Base-by-base conservation (phyloP, 30 jellyfish, hydroid and myxozoan species). In the Aurelia coerulea region DNA sequence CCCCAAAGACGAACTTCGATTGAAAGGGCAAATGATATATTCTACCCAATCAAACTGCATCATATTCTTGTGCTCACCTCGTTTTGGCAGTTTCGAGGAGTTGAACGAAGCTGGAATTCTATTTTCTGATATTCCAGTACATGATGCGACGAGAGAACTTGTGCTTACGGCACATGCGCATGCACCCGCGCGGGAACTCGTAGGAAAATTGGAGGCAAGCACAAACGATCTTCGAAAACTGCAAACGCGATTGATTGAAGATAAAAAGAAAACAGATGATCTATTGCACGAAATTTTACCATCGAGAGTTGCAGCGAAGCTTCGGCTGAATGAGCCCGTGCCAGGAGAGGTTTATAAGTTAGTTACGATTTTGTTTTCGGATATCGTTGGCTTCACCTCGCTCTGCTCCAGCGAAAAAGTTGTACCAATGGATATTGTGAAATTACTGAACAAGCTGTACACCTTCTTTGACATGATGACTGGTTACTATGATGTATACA, bases 341-440 rank as follows among this genome's bases (percentile, higher is more conserved):
- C 93, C 92, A 10, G 95, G 96, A 11, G 97, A 91, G 66, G 73
- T 68, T 31, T 79, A 91, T 88, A 62, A 63, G 63, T 82, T 91
- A 33, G 97, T 91, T 18, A 77, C 97, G 15, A 81, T 91, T 14
- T 65, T 91, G 49, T 91, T 80, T 60, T 91, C 97, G 46, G 97
- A 91, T 77, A 81, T 91, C 32, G 97, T 91, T 73, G 97, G 97
- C 46, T 91, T 91, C 64, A 91, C 97, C 9, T 95, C 97, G 29
- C 87, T 91, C 32, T 91, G 97, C 72, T 84, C 96, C 77, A 68
- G 75, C 59, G 97, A 91, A 39, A 73, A 79, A 14, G 93, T 91
- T 52, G 97, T 91, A 54, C 97, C 97, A 32, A 91, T 91, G 97
- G 97, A 91, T 51, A 91, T 91, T 35, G 93, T 91, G n/a, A 69